Evolutionary conservation across 2,113 vertebrate species (phyloP).

Genomic region (Stigmatopora nigra): DNA sequence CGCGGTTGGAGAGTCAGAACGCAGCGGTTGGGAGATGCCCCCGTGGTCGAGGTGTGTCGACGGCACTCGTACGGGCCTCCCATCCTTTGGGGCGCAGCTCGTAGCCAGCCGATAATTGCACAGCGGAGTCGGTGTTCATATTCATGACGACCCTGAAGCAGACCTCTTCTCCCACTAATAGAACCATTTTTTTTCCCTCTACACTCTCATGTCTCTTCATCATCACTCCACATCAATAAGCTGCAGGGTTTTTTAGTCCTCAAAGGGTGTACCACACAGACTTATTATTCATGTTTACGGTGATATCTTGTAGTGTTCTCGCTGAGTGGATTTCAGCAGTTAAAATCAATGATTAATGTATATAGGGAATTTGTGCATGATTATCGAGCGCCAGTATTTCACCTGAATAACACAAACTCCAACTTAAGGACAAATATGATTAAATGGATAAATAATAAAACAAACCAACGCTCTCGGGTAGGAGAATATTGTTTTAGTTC

Average conservation of each 20-base stretch:
- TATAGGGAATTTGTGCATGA: constrained; percentile 1
- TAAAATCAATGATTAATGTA: constrained; percentile 3
- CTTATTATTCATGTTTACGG: constrained; percentile 42
- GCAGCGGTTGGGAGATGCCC: constrained; percentile 43
- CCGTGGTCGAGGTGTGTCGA: constrained; percentile 27
- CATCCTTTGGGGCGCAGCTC: constrained; percentile 41
- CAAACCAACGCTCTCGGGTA: neutral
- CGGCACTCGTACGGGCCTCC: constrained; percentile 34
- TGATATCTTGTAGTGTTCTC: constrained; percentile 15
- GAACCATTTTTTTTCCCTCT: constrained; percentile 37
- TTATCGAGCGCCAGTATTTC: neutral
- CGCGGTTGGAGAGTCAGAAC: constrained; percentile 45
- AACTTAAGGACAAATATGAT: neutral
- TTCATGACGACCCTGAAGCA: constrained; percentile 49
- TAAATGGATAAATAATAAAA: constrained; percentile 1
- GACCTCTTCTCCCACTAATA: constrained; percentile 34
- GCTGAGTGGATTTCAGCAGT: constrained; percentile 10
- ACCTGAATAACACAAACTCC: neutral
- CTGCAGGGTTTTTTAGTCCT: constrained; percentile 30
- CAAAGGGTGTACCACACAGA: constrained; percentile 19
- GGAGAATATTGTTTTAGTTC: constrained; percentile 16
- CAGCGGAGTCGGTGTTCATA: constrained; percentile 41
- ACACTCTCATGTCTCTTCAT: neutral
- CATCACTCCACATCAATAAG: constrained; percentile 1
- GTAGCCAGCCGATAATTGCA: constrained; percentile 57